Conservation (phyloP, 1,140 invertebrate genomes). For the Telenomus remus region DNA sequence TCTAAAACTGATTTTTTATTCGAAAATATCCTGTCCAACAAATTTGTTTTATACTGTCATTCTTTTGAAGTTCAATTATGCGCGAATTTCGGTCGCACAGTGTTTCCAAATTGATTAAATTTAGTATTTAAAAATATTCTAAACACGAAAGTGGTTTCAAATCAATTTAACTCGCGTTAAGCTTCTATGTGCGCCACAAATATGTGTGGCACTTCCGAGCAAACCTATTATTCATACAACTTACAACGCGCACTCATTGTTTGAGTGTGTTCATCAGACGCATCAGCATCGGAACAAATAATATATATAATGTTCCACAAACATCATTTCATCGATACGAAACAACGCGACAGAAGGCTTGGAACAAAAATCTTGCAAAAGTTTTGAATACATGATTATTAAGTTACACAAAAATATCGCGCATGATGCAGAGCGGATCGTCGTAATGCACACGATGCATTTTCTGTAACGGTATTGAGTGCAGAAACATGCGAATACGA, state of each 20-base stretch:
- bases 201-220: conserved; percentile 22
- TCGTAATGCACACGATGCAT: conserved; percentile 44
- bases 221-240: conserved; percentile 45
- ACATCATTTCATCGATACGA: too few relatives aligned
- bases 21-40: too few relatives aligned
- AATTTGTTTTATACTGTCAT: too few relatives aligned
- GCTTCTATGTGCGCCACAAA: conserved; percentile 33
- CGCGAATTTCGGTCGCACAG: too few relatives aligned
- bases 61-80: too few relatives aligned
- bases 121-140: conserved; percentile 25
- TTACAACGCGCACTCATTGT: conserved; percentile 24
- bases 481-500: conserved; percentile 24
- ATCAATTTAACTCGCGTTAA: conserved; percentile 40
- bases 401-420: conserved; percentile 41
- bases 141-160: conserved; percentile 31
- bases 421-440: conserved; percentile 36
- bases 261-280: conserved; percentile 35
- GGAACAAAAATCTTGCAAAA: conserved; percentile 31
- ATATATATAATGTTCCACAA: too few relatives aligned
- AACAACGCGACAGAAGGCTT: neutral
- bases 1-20: too few relatives aligned
- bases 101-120: too few relatives aligned
- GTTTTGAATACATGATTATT: conserved; percentile 31
- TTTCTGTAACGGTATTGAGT: conserved; percentile 22
- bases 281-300: conserved; percentile 33